Percentiles rank a stretch among this genome's conserved stretches.
These are phyloP conservation scores for Mustelus asterias DNA, from an alignment of 2,113 vertebrate genomes.

Conservation along the genomic window DNA sequence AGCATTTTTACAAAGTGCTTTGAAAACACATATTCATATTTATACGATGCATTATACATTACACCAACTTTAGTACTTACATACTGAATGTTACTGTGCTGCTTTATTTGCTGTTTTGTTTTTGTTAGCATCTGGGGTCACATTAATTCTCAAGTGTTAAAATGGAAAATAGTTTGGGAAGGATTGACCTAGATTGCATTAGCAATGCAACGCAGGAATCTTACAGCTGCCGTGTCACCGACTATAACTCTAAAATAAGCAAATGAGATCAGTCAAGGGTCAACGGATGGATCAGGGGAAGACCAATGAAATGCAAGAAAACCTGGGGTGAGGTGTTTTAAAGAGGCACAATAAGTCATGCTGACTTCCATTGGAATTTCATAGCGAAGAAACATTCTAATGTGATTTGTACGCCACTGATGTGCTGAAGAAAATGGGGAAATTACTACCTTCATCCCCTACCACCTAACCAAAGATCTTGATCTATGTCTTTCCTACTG, in stretches of 20 bases:
- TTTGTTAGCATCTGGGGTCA: no score
- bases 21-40: no score
- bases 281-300: background rate
- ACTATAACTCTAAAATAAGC: no score
- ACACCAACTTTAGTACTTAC: no score
- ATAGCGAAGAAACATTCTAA: background rate
- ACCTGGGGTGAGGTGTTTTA: background rate
- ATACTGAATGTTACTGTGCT: no score
- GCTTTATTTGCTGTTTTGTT: no score
- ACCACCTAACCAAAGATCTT: background rate
- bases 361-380: background rate
- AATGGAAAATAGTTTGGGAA: no score
- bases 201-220: background rate
- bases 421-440: background rate
- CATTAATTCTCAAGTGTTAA: no score
- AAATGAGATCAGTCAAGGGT: background rate
- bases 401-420: background rate
- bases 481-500: background rate
- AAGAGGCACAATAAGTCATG: background rate
- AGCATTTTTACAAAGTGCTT: no score
- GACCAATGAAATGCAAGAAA: background rate
- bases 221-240: no score
- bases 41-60: no score
- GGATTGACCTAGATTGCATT: background rate
- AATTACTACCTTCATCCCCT: background rate